A percentile compares a stretch with the other conserved stretches of the same genome.
These are phyloP conservation scores for Drosophila neotestacea DNA, from an alignment of 2,888 invertebrate species.

Conservation along the genomic window DNA sequence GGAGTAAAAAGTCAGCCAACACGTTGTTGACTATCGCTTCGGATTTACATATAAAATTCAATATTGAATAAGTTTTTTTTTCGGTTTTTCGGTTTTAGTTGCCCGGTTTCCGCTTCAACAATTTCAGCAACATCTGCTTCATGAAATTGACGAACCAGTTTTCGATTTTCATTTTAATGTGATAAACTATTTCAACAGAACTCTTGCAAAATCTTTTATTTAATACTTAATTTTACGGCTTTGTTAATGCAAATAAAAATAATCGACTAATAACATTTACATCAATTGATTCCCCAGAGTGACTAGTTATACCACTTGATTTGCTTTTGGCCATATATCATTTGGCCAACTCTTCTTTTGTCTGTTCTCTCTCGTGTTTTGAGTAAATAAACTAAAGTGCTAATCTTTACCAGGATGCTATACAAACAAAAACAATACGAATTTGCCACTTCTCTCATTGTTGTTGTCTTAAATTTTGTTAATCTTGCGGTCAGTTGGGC, in stretches of 20 bases:
- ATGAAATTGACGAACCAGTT: constrained; percentile 64
- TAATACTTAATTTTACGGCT: constrained; percentile 21
- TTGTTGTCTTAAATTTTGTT: constrained; percentile 33
- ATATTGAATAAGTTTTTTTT: constrained; percentile 39
- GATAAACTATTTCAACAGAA: constrained; percentile 54
- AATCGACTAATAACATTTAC: constrained; percentile 17
- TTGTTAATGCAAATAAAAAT: constrained; percentile 7
- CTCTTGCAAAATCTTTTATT: constrained; percentile 48
- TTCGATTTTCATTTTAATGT: constrained; percentile 52
- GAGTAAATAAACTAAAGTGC: constrained; percentile 17
- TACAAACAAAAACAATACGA: constrained; percentile 10
- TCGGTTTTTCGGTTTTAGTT: constrained; percentile 13
- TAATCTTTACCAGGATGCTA: constrained; percentile 22
- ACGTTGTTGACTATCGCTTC: constrained; percentile 36
- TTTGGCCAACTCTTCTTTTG: constrained; percentile 9
- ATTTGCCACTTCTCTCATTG: constrained; percentile 4
- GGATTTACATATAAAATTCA: constrained; percentile 67
- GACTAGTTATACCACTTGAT: background rate
- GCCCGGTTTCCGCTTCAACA: constrained; percentile 57
- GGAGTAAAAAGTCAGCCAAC: constrained; percentile 47
- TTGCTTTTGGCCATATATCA: constrained; percentile 14
- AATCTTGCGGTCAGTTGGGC: constrained; percentile 28
- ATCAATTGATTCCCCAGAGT: constrained; percentile 13
- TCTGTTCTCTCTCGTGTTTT: background rate
- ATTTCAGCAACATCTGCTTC: constrained; percentile 34